These are phyloP conservation scores for Ophiothrix spiculata DNA, from an alignment of 35 echinoderm and acorn worm genomes.

Conservation along the genomic window DNA sequence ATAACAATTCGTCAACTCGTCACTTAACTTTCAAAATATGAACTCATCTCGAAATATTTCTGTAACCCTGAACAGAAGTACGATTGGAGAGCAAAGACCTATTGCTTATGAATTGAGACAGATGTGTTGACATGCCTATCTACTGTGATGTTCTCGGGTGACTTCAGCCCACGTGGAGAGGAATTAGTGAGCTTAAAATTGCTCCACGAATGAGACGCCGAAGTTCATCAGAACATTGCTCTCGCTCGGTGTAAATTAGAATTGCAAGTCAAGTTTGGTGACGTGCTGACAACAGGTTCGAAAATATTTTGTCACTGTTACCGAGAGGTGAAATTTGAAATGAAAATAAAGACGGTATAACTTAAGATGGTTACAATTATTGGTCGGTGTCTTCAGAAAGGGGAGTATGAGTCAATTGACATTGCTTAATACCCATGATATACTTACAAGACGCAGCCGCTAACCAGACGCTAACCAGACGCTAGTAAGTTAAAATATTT, in stretches of 20 bases:
- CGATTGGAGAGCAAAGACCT: not conserved
- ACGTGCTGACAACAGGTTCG: not conserved
- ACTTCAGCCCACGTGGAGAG: not conserved
- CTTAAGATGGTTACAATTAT: no score
- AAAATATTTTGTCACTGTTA: not conserved
- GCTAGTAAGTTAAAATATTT: no score
- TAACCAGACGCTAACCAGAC: no score
- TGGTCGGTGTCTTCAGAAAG: no score
- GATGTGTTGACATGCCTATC: not conserved
- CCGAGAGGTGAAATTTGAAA: not conserved
- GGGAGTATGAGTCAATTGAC: no score
- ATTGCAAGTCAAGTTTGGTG: not conserved
- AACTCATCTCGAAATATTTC: no score
- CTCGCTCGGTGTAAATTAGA: not conserved
- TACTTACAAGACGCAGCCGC: no score
- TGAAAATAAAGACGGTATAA: not conserved
- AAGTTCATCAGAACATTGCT: not conserved
- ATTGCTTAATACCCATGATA: no score
- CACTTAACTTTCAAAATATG: no score
- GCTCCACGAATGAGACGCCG: not conserved
- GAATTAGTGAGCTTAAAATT: not conserved
- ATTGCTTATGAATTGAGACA: not conserved
- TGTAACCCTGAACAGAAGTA: no score
- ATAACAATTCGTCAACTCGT: no score
- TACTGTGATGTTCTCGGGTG: not conserved